Evolutionary conservation across 2,888 invertebrate species (phyloP).

Genomic region (Drosophila helvetica): DNA sequence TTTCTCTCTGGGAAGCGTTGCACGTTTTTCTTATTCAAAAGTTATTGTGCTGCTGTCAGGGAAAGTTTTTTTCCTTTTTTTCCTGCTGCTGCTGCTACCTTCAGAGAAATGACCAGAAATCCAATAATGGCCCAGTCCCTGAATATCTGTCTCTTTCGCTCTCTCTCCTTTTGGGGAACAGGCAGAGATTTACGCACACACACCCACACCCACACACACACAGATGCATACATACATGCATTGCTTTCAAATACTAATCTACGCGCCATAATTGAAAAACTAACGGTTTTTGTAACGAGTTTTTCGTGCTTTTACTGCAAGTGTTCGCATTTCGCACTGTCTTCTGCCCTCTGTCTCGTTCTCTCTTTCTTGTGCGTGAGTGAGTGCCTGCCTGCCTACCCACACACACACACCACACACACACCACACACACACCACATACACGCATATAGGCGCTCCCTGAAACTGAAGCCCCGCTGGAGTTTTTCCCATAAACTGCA

Average conservation of each 20-base stretch:
- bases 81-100: slow-evolving; percentile 33
- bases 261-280: slow-evolving; percentile 76
- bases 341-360: slow-evolving; percentile 34
- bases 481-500: slow-evolving; percentile 65
- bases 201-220: slow-evolving; percentile 34
- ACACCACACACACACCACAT: slow-evolving; percentile 10
- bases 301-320: slow-evolving; percentile 73
- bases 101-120: slow-evolving; percentile 58
- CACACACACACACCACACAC: no score
- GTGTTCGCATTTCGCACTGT: slow-evolving; percentile 45
- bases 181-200: slow-evolving; percentile 67
- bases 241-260: slow-evolving; percentile 77
- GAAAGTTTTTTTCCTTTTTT: slow-evolving; percentile 41
- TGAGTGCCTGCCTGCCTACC: slow-evolving; percentile 27
- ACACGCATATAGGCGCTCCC: slow-evolving; percentile 29
- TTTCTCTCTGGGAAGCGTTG: slow-evolving; percentile 20
- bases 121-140: slow-evolving; percentile 64
- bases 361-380: slow-evolving; percentile 11
- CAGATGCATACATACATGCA: slow-evolving; percentile 25
- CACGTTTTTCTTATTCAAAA: slow-evolving; percentile 67
- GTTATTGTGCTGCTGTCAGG: slow-evolving; percentile 72
- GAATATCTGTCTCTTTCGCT: slow-evolving; percentile 2
- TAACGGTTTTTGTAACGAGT: slow-evolving; percentile 76
- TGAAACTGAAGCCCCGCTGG: slow-evolving; percentile 29
- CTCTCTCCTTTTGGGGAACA: not conserved